Percentiles rank a stretch among this genome's conserved stretches.
phyloP scores from a whole-genome alignment of 1,140 invertebrate species.

The Trialeurodes vaporariorum region DNA sequence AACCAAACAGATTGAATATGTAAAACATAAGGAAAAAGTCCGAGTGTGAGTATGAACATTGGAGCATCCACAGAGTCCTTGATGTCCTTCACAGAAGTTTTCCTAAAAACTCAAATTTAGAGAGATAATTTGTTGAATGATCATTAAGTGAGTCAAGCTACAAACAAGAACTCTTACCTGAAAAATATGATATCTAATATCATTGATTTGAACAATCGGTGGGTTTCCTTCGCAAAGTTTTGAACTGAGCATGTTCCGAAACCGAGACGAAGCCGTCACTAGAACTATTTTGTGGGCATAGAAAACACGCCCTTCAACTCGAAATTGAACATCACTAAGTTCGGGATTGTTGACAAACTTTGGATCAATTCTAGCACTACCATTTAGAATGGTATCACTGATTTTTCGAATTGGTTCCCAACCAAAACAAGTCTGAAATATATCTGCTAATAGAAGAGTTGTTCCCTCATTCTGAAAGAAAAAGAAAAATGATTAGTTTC shows the following conservation, averaged over 20 bases:
- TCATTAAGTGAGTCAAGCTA: too few species aligned
- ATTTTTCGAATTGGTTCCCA: slow-evolving; percentile 73
- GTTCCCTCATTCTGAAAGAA: slow-evolving; percentile 69
- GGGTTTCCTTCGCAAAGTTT: slow-evolving; percentile 60
- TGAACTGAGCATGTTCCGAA: slow-evolving; percentile 74
- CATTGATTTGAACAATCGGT: slow-evolving; percentile 81
- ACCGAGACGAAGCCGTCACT: slow-evolving; percentile 74
- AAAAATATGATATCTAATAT: slow-evolving; percentile 84
- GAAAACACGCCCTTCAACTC: slow-evolving; percentile 81
- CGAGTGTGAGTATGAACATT: too few species aligned
- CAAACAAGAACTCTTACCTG: slow-evolving; percentile 60
- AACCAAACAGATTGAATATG: too few species aligned
- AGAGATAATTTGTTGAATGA: too few species aligned
- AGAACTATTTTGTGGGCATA: slow-evolving; percentile 89
- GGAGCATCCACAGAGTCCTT: too few species aligned
- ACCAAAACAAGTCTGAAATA: slow-evolving; percentile 78
- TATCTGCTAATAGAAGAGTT: slow-evolving; percentile 71
- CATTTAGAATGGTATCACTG: slow-evolving; percentile 51
- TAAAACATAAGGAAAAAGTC: too few species aligned
- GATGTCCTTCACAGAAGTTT: too few species aligned
- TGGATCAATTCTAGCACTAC: slow-evolving; percentile 69
- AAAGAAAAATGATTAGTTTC: too few species aligned
- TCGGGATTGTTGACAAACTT: slow-evolving; percentile 89
- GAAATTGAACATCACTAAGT: slow-evolving; percentile 78
- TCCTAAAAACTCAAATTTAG: too few species aligned